Base-by-base conservation (phyloP, 2,797 vertebrate species). In the Micromesistius poutassou region DNA sequence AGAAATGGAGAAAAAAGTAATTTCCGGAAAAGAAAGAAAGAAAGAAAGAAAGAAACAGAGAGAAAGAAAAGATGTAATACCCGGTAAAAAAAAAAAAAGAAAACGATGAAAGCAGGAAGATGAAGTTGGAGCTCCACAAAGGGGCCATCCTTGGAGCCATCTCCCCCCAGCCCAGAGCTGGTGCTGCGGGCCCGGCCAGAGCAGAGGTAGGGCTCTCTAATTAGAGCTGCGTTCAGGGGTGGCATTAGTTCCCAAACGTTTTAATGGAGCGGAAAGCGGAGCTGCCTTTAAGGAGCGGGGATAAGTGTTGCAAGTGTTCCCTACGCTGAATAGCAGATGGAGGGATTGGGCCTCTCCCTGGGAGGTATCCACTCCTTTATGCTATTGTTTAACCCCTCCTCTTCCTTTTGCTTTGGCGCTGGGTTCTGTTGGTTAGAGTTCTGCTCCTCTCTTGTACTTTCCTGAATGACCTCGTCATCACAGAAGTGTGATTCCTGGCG, bases 191-290 rank as follows among this genome's bases (percentile, higher is more conserved):
- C 91, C 91, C 88, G 91, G 86, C 88, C 87, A 86, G 91, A 16
- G 46, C 46, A n/a, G 46, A 16, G 46, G 16, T 19, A 7, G 2
- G 46, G 55, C 81, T 90, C 93, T 94, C 95, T 96, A 96, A 97
- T 97, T 97, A 95, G 95, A 90, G 86, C 76, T 88, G 93, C 89
- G 95, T 94, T 94, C 94, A 93, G 94, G 94, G 89, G 93, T 94
- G 94, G 93, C 94, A 93, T 96, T 95, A 93, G 93, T 95, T 95
- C 95, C 95, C 95, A 95, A 97, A 95, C 94, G 94, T 96, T 89
- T 96, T 96, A 96, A 96, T 96, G 93, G 95, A 95, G 95, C 93
- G 91, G 93, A 94, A 95, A 93, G 91, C 92, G 82, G 90, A 91
- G 90, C 91, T 92, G 93, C 93, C 95, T 96, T 96, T 94, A 95